Evolutionary conservation across 1,140 invertebrate genomes (phyloP).

Genomic region (Phortica variegata): DNA sequence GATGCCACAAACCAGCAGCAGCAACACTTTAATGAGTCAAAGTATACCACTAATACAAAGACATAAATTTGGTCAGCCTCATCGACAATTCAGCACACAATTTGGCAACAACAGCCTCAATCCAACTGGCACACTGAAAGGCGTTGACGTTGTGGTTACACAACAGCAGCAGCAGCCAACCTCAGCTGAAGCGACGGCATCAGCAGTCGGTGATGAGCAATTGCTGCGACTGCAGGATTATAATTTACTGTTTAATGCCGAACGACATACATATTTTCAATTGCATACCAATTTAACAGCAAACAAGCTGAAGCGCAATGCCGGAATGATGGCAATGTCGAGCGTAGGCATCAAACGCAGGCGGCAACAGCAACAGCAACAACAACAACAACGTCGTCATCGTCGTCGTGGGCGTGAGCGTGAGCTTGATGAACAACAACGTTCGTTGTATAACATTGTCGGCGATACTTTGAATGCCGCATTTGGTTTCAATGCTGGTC

Average conservation of each 20-base stretch:
- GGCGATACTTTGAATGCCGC: conserved; percentile 38
- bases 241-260: conserved; percentile 49
- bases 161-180: neutral
- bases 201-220: conserved; percentile 28
- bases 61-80: conserved; percentile 16
- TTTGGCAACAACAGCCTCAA: too few species aligned
- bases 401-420: too few species aligned
- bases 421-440: conserved; percentile 12
- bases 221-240: conserved; percentile 47
- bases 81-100: too few species aligned
- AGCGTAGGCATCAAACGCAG: too few species aligned
- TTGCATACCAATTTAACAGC: conserved; percentile 27
- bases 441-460: conserved; percentile 33
- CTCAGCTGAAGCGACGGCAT: conserved; percentile 10
- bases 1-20: conserved; percentile 7
- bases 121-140: too few species aligned
- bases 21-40: conserved; percentile 18
- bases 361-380: conserved; percentile 3
- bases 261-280: conserved; percentile 48
- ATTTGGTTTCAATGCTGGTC: conserved; percentile 37
- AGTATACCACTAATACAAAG: conserved; percentile 33
- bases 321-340: neutral
- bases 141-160: too few species aligned
- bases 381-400: conserved; percentile 4
- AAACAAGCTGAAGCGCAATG: neutral